phyloP scores from a whole-genome alignment of 2,888 invertebrate species.

The Euspilapteryx auroguttella region DNA sequence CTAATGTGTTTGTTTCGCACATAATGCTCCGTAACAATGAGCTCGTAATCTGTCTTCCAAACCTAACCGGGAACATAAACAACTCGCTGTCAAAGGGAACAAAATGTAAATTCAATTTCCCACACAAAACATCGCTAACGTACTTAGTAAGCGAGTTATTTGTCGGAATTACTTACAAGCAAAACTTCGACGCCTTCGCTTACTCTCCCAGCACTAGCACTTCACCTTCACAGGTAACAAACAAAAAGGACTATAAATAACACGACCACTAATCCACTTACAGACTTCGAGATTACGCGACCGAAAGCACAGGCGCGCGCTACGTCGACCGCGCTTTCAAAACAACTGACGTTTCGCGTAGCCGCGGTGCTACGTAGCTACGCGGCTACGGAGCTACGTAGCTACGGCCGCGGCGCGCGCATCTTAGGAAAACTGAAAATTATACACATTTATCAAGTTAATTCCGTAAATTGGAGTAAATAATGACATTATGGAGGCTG shows the following conservation, averaged over 20 bases:
- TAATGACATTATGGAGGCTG: constrained; percentile 40
- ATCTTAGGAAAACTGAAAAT: constrained; percentile 46
- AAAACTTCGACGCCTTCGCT: background rate
- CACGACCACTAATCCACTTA: constrained; percentile 16
- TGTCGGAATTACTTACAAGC: background rate
- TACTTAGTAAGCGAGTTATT: background rate
- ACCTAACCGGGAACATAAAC: constrained; percentile 4
- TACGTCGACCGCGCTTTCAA: too few species aligned
- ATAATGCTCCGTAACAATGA: too few species aligned
- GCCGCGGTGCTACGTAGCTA: too few species aligned
- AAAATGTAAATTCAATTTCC: constrained; percentile 7
- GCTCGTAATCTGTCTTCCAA: background rate
- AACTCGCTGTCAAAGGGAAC: constrained; percentile 7
- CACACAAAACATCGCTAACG: constrained; percentile 1
- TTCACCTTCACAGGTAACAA: background rate
- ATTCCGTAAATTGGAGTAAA: constrained; percentile 55
- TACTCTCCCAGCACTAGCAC: background rate
- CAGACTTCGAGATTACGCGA: too few species aligned
- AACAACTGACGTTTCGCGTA: too few species aligned
- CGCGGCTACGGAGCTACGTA: too few species aligned
- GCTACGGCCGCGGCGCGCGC: constrained; percentile 60
- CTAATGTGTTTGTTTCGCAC: too few species aligned
- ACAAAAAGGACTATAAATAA: constrained; percentile 9
- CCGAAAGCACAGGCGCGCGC: too few species aligned
- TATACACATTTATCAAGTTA: constrained; percentile 54